Base-by-base conservation (phyloP, 2,888 invertebrate species). In the Aproaerema taeniolella region DNA sequence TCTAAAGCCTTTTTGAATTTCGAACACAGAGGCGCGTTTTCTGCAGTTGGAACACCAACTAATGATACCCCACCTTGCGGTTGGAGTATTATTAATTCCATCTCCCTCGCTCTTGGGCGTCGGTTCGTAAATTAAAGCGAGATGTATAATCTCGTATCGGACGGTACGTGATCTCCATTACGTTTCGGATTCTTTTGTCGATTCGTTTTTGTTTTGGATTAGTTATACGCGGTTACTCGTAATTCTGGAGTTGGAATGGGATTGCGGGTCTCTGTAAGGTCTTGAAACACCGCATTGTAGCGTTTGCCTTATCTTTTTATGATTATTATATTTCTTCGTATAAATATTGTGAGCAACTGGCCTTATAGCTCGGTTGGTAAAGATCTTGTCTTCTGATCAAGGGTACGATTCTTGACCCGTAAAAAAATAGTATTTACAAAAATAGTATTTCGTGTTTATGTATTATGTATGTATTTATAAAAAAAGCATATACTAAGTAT, bases 151-250 rank as follows among this genome's bases (percentile, higher is more conserved):
- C 72, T 65, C 63, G 65, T 70, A 74, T 73, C 71, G 48, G 42
- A 37, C 50, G 57, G 66, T 80, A 81, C 85, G 85, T 85, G 85
- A 82, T 85, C 79, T 76, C 85, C 80, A 86, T 86, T 83, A 85
- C 73, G 68, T 75, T 71, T 78, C 71, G 72, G 61, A 70, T 68
- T 74, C 76, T 73, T 76, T 77, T 78, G 72, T 75, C 68, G 52
- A 38, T 61, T 47, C 58, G 70, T 71, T 62, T 58, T 67, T 70
- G 67, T 68, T 72, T 68, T 63, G 62, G 60, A 69, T 69, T 71
- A 67, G 67, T 70, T 63, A 59, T 63, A 58, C 67, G 73, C 66
- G 72, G 74, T 76, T 65, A 62, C 53, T 50, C 38, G 55, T 54
- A 62, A 65, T 71, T 67, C 59, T 53, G 57, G 45, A 49, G 51